phyloP scores from a whole-genome alignment of 2,888 invertebrate species.

The Perdita meconis region DNA sequence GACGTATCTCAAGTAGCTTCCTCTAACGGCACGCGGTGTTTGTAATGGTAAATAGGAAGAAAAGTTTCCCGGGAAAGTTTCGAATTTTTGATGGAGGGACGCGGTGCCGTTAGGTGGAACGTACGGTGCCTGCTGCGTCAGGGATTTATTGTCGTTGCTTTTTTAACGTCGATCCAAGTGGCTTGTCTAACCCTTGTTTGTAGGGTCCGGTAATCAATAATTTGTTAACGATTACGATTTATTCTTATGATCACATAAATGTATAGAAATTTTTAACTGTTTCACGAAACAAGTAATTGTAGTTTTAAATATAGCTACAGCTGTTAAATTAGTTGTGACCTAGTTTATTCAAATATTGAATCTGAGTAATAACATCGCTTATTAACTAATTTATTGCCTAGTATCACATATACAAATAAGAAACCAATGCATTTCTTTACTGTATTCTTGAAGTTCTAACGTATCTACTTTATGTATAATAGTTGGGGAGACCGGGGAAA shows the following conservation, averaged over 20 bases:
- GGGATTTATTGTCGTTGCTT: slow-evolving; percentile 1
- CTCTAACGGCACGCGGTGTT: slow-evolving; percentile 31
- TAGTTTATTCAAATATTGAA: too few species aligned
- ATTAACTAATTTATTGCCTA: too few species aligned
- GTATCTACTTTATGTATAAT: too few species aligned
- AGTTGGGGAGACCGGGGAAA: too few species aligned
- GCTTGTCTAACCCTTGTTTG: background rate
- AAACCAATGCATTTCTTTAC: too few species aligned
- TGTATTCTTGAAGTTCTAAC: too few species aligned
- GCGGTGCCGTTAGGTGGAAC: background rate
- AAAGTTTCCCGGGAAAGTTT: slow-evolving; percentile 31
- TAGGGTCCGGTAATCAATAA: background rate
- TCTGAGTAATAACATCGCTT: too few species aligned
- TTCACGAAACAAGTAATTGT: background rate
- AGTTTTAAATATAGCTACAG: background rate
- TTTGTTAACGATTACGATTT: too few species aligned
- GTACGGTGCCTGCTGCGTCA: background rate
- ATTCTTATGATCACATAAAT: too few species aligned
- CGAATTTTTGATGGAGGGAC: slow-evolving; percentile 12
- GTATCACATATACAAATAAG: too few species aligned
- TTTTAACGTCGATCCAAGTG: background rate
- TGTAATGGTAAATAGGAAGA: slow-evolving; percentile 32
- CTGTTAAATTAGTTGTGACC: too few species aligned
- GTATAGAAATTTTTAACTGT: too few species aligned
- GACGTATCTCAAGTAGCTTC: slow-evolving; percentile 49